phyloP scores from a whole-genome alignment of 92 coral and sea anemone genomes.

The Siderastrea siderea region DNA sequence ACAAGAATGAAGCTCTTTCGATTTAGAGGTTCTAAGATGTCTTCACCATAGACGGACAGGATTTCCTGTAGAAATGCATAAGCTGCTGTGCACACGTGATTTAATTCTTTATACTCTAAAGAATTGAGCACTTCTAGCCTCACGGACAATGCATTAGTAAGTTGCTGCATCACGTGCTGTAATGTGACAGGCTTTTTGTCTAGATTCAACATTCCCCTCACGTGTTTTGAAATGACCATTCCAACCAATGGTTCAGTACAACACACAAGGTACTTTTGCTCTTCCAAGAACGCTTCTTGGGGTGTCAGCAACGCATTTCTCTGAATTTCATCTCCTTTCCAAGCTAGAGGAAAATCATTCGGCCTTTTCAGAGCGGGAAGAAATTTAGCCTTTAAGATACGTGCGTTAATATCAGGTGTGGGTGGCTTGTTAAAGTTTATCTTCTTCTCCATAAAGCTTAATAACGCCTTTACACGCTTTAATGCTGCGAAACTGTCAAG shows the following conservation, averaged over 20 bases:
- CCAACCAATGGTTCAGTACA: constrained; percentile 58
- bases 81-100: constrained; percentile 41
- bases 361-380: constrained; percentile 73
- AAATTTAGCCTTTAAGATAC: constrained; percentile 23
- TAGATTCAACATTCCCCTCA: constrained; percentile 17
- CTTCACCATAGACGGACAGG: background rate
- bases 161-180: constrained; percentile 46
- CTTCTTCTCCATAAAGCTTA: constrained; percentile 55
- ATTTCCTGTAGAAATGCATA: constrained; percentile 45
- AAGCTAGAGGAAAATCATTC: constrained; percentile 47
- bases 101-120: constrained; percentile 18
- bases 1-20: constrained; percentile 54
- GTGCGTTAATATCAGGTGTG: background rate
- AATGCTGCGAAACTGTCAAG: constrained; percentile 32
- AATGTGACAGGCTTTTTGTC: constrained; percentile 22
- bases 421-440: background rate
- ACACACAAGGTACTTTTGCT: constrained; percentile 59
- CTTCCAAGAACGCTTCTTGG: constrained; percentile 28
- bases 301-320: constrained; percentile 37
- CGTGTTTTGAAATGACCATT: constrained; percentile 13
- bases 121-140: background rate
- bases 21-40: background rate
- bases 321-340: constrained; percentile 68
- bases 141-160: constrained; percentile 41
- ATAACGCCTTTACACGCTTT: constrained; percentile 30